Evolutionary conservation across 2,113 vertebrate genomes (phyloP).

Genomic region (Sturnus vulgaris): DNA sequence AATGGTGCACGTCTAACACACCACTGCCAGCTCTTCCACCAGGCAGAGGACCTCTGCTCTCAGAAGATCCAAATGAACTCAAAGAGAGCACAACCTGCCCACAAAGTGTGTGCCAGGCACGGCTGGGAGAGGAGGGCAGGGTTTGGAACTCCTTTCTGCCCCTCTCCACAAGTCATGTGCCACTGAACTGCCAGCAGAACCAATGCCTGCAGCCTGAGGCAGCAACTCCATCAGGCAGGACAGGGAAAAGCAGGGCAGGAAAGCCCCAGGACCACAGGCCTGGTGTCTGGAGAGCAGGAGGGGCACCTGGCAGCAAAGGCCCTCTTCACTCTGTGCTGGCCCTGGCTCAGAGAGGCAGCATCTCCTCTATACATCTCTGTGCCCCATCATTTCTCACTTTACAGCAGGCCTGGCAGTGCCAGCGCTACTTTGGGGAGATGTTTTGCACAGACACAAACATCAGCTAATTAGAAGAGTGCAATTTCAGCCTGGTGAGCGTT

Average conservation of each 20-base stretch:
- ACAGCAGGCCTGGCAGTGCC: background rate
- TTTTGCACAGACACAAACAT: background rate
- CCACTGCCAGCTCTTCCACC: background rate
- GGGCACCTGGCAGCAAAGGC: background rate
- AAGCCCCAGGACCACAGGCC: background rate
- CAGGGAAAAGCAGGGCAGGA: background rate
- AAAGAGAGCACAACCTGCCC: background rate
- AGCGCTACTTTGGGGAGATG: background rate
- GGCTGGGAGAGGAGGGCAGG: background rate
- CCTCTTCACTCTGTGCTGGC: background rate
- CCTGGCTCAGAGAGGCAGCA: background rate
- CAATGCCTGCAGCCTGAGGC: background rate
- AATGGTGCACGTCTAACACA: fast-evolving
- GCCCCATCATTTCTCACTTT: background rate
- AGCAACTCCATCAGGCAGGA: background rate
- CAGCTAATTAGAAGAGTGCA: background rate
- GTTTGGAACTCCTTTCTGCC: background rate
- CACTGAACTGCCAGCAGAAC: background rate
- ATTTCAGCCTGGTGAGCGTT: background rate
- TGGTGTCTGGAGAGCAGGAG: background rate
- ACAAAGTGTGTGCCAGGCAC: fast-evolving
- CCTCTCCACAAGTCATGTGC: background rate
- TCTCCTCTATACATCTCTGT: background rate
- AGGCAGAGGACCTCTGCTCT: background rate
- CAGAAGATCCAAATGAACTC: background rate